These are phyloP conservation scores for Melinaea menophilus DNA, from an alignment of 2,888 invertebrate genomes.

Conservation along the genomic window DNA sequence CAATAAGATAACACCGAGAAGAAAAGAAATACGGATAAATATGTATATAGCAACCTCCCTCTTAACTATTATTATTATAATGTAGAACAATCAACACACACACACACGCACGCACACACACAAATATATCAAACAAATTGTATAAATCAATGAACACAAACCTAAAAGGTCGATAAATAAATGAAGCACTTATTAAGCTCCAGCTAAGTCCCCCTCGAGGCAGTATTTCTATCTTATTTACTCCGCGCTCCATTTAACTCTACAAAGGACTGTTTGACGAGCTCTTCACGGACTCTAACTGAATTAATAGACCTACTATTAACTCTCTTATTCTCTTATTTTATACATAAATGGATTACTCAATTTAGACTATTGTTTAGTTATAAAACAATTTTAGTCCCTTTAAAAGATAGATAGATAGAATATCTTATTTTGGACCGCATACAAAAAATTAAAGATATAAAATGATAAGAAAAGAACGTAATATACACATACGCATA, in stretches of 20 bases:
- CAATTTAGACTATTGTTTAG: too few species aligned
- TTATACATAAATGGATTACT: conserved; percentile 13
- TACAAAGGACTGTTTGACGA: conserved; percentile 43
- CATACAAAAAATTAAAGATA: too few species aligned
- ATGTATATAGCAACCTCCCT: neutral
- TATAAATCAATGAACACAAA: too few species aligned
- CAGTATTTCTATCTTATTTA: conserved; percentile 22
- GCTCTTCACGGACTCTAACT: conserved; percentile 46
- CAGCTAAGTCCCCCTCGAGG: conserved; percentile 2
- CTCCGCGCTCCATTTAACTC: conserved; percentile 27
- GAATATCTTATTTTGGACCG: too few species aligned
- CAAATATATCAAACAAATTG: too few species aligned
- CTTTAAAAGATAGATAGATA: too few species aligned
- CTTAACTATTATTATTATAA: conserved; percentile 1
- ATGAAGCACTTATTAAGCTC: neutral
- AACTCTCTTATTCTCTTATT: conserved; percentile 25
- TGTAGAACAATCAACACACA: too few species aligned
- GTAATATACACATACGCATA: too few species aligned
- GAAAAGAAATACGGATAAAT: conserved; percentile 5
- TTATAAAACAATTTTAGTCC: too few species aligned
- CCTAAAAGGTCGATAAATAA: conserved; percentile 14
- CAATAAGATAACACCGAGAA: conserved; percentile 50
- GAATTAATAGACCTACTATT: conserved; percentile 35
- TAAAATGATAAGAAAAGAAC: too few species aligned
- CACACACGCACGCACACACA: too few species aligned